phyloP scores from a whole-genome alignment of 2,797 vertebrate species.

The Zalophus californianus region DNA sequence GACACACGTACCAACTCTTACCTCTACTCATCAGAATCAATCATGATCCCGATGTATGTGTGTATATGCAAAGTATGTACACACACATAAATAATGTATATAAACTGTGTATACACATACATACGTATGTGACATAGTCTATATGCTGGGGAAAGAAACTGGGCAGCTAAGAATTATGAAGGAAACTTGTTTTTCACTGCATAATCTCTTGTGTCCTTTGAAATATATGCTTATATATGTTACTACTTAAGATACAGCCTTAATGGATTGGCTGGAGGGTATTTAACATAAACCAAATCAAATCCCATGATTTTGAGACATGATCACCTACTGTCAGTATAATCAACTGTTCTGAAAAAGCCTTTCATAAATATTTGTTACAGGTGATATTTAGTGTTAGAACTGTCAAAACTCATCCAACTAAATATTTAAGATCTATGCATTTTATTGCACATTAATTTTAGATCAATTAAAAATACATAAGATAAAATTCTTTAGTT shows the following conservation, averaged over 20 bases:
- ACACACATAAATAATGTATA: neutral
- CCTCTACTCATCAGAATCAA: neutral
- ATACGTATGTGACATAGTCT: neutral
- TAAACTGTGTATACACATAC: neutral
- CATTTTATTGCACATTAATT: neutral
- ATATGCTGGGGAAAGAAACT: neutral
- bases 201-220: neutral
- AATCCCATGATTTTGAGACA: constrained; percentile 5
- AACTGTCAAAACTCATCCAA: constrained; percentile 11
- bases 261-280: neutral
- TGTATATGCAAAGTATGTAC: neutral
- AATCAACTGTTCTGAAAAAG: constrained; percentile 3
- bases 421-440: constrained; percentile 35
- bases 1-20: neutral
- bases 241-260: neutral
- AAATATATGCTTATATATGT: neutral
- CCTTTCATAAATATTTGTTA: neutral
- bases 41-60: neutral
- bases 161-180: neutral
- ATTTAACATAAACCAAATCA: constrained; percentile 38
- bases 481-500: neutral
- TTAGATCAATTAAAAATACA: neutral
- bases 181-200: neutral
- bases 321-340: neutral
- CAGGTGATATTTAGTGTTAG: neutral